These are phyloP conservation scores for Charina bottae DNA, from an alignment of 2,113 vertebrate species.

Conservation along the genomic window DNA sequence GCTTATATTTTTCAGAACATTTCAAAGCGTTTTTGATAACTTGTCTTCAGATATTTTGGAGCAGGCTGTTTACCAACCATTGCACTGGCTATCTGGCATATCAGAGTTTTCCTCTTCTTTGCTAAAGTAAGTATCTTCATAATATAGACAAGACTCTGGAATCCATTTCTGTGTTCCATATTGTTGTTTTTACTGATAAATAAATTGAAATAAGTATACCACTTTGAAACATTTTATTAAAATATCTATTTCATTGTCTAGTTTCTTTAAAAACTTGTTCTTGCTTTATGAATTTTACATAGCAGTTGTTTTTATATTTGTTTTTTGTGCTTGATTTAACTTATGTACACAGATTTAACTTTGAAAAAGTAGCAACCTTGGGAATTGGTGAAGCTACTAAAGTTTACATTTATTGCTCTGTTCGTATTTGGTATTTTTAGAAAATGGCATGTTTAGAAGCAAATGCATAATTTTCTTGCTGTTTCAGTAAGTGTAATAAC, in stretches of 20 bases:
- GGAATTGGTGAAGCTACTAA: constrained; percentile 34
- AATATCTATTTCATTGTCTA: background rate
- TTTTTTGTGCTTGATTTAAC: constrained; percentile 20
- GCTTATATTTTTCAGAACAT: constrained; percentile 74
- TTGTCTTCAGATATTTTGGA: constrained; percentile 59
- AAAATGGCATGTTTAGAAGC: constrained; percentile 50
- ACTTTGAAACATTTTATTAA: constrained; percentile 1
- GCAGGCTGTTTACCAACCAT: constrained; percentile 57
- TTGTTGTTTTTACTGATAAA: background rate
- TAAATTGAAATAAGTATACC: background rate
- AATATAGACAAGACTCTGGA: background rate
- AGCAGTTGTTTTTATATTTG: background rate
- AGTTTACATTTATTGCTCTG: constrained; percentile 20
- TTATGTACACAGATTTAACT: constrained; percentile 9
- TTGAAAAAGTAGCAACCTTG: constrained; percentile 19
- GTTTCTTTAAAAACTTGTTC: background rate
- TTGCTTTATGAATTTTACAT: background rate
- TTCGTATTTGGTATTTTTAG: constrained; percentile 13
- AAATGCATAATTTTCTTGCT: constrained; percentile 61
- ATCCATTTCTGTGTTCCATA: background rate
- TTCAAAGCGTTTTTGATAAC: constrained; percentile 67
- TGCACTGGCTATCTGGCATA: constrained; percentile 82
- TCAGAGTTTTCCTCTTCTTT: constrained; percentile 73
- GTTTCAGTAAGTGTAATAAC: constrained; percentile 52
- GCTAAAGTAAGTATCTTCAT: constrained; percentile 70